Percentiles rank a stretch among this genome's conserved stretches.
These are phyloP conservation scores for Myotis pilosus DNA, from an alignment of 2,797 vertebrate genomes.

Conservation along the genomic window DNA sequence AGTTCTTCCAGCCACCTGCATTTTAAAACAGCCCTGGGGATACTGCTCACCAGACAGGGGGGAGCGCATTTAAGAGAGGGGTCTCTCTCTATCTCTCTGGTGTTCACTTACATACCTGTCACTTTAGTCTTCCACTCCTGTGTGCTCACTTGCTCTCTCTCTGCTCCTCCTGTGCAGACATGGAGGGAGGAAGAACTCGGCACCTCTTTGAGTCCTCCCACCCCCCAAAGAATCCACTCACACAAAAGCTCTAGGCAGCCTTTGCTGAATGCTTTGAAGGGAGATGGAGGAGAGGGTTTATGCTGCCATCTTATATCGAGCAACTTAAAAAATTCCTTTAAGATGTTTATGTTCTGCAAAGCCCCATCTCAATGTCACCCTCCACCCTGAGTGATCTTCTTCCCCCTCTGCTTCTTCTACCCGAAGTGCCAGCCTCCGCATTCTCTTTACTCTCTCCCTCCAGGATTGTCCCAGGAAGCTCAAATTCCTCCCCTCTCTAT, in stretches of 20 bases:
- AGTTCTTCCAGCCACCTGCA: neutral
- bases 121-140: neutral
- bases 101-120: rapidly evolving
- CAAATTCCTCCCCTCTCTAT: neutral
- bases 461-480: neutral
- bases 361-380: neutral
- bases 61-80: neutral
- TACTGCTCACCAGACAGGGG: neutral
- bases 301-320: neutral
- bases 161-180: neutral
- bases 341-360: neutral
- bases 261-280: neutral
- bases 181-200: neutral
- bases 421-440: rapidly evolving
- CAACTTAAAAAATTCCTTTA: neutral
- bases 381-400: neutral
- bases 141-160: neutral
- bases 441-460: no score
- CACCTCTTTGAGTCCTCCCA: no score
- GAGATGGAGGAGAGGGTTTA: neutral
- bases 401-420: neutral
- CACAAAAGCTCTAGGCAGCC: neutral
- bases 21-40: neutral
- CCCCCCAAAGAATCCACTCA: neutral
- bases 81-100: neutral